Evolutionary conservation across 2,797 vertebrate genomes (phyloP).

Genomic region (Lithobates sylvaticus): DNA sequence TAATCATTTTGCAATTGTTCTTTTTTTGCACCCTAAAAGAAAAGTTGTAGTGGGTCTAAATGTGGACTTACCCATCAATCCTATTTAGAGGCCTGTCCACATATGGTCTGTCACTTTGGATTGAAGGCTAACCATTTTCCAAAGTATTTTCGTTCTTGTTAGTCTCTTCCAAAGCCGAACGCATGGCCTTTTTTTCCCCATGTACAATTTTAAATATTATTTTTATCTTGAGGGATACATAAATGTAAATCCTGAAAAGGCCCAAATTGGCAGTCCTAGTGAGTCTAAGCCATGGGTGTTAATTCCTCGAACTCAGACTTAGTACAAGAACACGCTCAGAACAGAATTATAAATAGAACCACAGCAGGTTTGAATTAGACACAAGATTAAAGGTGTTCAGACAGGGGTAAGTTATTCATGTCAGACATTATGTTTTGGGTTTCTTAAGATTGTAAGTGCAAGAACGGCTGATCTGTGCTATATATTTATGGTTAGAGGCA

Average conservation of each 20-base stretch:
- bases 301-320: slow-evolving; percentile 4
- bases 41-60: no score
- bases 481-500: not conserved
- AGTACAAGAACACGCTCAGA: slow-evolving; percentile 1
- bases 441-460: slow-evolving; percentile 20
- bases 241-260: not conserved
- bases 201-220: not conserved
- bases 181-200: not conserved
- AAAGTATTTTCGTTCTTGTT: no score
- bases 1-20: no score
- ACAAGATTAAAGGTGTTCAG: slow-evolving; percentile 7
- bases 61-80: no score
- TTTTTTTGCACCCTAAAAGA: no score
- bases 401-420: not conserved
- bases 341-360: slow-evolving; percentile 12
- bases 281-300: not conserved
- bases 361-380: slow-evolving; percentile 34
- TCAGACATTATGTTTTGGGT: not conserved
- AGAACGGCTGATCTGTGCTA: slow-evolving; percentile 25
- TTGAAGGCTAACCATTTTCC: no score
- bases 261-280: not conserved
- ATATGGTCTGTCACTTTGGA: no score
- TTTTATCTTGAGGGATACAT: not conserved
- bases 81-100: no score
- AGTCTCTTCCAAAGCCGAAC: no score